Base-by-base conservation (phyloP, 2,113 vertebrate genomes). In the Caranx melampygus region DNA sequence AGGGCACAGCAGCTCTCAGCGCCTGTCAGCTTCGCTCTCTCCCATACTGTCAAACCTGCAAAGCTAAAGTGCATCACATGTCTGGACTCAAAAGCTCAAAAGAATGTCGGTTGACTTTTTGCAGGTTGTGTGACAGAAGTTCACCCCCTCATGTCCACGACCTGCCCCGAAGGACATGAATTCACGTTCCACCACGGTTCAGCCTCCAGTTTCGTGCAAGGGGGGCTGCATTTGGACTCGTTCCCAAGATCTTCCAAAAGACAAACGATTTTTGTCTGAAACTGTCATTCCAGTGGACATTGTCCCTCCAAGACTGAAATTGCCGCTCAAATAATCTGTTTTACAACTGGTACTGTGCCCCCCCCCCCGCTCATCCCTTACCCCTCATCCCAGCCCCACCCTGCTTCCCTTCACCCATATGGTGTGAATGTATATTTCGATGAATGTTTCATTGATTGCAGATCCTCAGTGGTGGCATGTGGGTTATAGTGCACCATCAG, bases 211-310 rank as follows among this genome's bases (percentile, higher is more conserved):
- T 6, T 70, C 55, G 44, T 63, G 64, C 84, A 54, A 47, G 42
- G 52, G 68, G 52, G 68, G 76, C 55, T 26, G 8, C 64, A 73
- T 81, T 83, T 74, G 72, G 69, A 88, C 62, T 59, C 66, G 51
- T 87, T 91, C 88, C 90, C 72, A 52, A 91, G 91, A 91, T 91
- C 92, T 94, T 94, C 92, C 88, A 89, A 87, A 87, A 82, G 77
- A 83, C 85, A 81, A 73, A 49, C 47, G 37, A 33, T 68, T 80
- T 44, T 86, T 89, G 77, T 85, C 81, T 87, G 37, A 81, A 89
- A 83, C 70, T 79, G 81, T 90, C 89, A 90, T 91, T 91, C 86
- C 89, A 88, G 72, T 86, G 85, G 79, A 83, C 79, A 42, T 55
- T 49, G 55, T 86, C 81, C 82, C 88, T 77, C 77, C 55, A 73